Percentiles rank a stretch among this genome's conserved stretches.
phyloP scores from a whole-genome alignment of 1,140 invertebrate genomes.

The Drosophila rhopaloa region DNA sequence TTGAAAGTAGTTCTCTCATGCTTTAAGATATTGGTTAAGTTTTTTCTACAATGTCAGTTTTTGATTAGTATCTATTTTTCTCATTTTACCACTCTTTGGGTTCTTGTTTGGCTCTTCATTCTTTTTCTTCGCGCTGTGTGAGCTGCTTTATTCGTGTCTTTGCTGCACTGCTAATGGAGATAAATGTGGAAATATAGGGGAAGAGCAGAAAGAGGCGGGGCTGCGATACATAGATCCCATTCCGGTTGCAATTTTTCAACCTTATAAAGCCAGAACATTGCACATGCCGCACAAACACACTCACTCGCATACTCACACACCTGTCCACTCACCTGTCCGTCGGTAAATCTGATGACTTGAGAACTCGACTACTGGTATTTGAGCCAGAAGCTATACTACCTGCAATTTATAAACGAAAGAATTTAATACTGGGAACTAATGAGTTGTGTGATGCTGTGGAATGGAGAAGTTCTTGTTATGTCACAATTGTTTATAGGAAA shows the following conservation, averaged over 20 bases:
- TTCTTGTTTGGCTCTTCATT: slow-evolving; percentile 15
- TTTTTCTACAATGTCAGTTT: too few relatives aligned
- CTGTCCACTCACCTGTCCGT: slow-evolving; percentile 31
- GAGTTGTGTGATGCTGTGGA: slow-evolving; percentile 40
- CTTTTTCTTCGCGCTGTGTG: background rate
- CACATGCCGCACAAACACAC: slow-evolving; percentile 44
- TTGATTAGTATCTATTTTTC: too few relatives aligned
- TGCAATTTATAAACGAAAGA: slow-evolving; percentile 67
- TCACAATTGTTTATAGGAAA: slow-evolving; percentile 60
- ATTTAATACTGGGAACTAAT: slow-evolving; percentile 76
- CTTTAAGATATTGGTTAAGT: too few relatives aligned
- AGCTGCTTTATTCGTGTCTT: slow-evolving; percentile 25
- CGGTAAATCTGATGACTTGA: slow-evolving; percentile 38
- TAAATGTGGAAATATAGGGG: slow-evolving; percentile 25
- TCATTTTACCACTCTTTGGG: slow-evolving; percentile 8
- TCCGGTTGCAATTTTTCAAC: slow-evolving; percentile 76
- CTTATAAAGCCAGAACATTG: slow-evolving; percentile 66
- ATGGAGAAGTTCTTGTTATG: slow-evolving; percentile 41
- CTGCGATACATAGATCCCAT: slow-evolving; percentile 52
- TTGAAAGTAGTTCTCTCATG: too few relatives aligned
- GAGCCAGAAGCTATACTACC: slow-evolving; percentile 16
- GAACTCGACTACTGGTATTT: slow-evolving; percentile 25
- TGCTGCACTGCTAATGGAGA: slow-evolving; percentile 33
- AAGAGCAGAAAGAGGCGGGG: slow-evolving; percentile 13
- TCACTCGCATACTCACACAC: slow-evolving; percentile 14